Conservation (phyloP, 2,797 vertebrate genomes). For the Hirundo rustica region DNA sequence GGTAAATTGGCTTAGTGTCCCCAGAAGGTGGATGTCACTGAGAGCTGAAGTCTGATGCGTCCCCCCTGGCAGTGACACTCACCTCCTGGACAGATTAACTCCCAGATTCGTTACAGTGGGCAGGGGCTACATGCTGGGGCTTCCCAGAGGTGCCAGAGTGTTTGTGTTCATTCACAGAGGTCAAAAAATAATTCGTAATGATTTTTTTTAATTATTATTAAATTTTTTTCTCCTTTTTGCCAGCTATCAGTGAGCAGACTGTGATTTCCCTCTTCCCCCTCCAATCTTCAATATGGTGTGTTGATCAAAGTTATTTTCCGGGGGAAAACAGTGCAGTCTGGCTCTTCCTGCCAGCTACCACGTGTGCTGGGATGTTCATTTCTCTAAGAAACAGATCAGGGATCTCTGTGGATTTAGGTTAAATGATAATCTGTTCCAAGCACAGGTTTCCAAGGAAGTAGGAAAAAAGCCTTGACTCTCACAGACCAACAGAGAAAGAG, state of each 20-base stretch:
- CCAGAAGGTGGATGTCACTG: conserved; percentile 8
- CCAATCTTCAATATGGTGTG: no score
- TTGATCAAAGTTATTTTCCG: not conserved
- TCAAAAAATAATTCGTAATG: not conserved
- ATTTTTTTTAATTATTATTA: not conserved
- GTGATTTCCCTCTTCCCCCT: not conserved
- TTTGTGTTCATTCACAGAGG: not conserved
- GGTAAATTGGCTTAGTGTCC: conserved; percentile 22
- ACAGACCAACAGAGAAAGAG: not conserved
- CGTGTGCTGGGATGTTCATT: not conserved
- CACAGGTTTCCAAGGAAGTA: not conserved
- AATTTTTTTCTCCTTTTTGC: not conserved
- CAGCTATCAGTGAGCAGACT: not conserved
- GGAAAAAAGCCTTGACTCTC: not conserved
- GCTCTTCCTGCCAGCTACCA: not conserved
- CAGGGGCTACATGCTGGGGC: not conserved
- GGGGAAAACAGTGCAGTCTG: not conserved
- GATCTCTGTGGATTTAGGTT: not conserved
- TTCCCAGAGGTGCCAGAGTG: not conserved
- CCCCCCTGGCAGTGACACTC: not conserved
- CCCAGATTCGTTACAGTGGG: not conserved
- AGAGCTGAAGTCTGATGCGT: not conserved
- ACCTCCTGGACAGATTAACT: not conserved
- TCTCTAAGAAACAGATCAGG: not conserved
- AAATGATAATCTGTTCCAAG: not conserved